Evolutionary conservation across 2,113 vertebrate species (phyloP), one percentile per base, ranked within the genome.

Genomic region (Lepisosteus oculatus): DNA sequence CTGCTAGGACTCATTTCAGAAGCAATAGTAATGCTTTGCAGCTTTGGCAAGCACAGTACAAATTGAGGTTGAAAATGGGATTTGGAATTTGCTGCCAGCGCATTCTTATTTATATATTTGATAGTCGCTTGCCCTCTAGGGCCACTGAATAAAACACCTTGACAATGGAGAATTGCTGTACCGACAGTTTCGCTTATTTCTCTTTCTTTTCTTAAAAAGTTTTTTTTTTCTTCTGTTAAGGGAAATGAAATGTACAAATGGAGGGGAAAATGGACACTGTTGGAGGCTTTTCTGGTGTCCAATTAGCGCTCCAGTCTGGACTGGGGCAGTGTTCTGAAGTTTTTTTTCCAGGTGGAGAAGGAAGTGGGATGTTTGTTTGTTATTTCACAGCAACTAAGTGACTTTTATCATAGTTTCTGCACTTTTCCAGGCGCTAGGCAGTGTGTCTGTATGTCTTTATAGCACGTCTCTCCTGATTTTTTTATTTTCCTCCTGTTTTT

Each of bases 401-500:
- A 29, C 29, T 12, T 12, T 14, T 59, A 13, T n/a, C 4, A 13
- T 59, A 29, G 56, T 12, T 12, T n/a, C 56, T 59, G 3, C 3
- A 12, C n/a, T 59, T 29, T 29, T 1, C 29, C 29, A 29, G 29
- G 29, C 29, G 29, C 29, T 29, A 29, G 29, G 29, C 29, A 29
- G 29, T 29, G 1, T 59, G 56, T 59, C 56, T 59, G 56, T 59
- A 13, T 6, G 72, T 64, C 43, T 15, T 70, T 29, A 29, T 29
- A 29, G 29, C 29, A 29, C 29, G 29, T 29, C 29, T 29, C 29
- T 29, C 29, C 29, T 29, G 29, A 29, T 29, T 79, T 59, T 64
- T 41, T 41, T 42, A 76, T 1, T 65, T 65, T 12, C 61, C 77
- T 72, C 47, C 73, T 80, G 67, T 59, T 47, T 76, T 78, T 8